Evolutionary conservation across 2,113 vertebrate genomes (phyloP).

Genomic region (Mormoops blainvillei): DNA sequence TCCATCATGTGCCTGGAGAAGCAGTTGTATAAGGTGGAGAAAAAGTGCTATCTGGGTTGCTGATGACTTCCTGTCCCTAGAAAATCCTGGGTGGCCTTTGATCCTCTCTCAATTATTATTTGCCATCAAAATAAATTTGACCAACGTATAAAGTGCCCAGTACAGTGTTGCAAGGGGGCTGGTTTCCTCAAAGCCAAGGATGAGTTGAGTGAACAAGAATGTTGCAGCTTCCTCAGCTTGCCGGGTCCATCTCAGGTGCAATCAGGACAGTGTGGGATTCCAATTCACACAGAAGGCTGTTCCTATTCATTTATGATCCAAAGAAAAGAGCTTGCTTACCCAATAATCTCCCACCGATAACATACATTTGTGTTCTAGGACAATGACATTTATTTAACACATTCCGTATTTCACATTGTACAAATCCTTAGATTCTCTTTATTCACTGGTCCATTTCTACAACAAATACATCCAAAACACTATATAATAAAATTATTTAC

Average conservation of each 20-base stretch:
- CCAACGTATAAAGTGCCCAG: not conserved
- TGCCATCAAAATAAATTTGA: conserved; percentile 19
- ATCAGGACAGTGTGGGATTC: not conserved
- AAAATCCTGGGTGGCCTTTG: not conserved
- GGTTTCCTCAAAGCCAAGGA: conserved; percentile 33
- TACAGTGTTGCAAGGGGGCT: not conserved
- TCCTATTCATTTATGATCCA: not conserved
- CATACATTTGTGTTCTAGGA: conserved; percentile 68
- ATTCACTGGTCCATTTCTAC: conserved; percentile 88
- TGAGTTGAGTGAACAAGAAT: not conserved
- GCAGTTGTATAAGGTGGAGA: not conserved
- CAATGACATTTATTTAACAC: conserved; percentile 87
- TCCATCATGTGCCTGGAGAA: not conserved
- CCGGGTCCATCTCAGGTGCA: not conserved
- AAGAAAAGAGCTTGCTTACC: conserved; percentile 5
- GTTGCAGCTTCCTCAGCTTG: conserved; percentile 8
- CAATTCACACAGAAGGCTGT: not conserved
- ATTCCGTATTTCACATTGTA: conserved; percentile 84
- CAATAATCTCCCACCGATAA: conserved; percentile 65
- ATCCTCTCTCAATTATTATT: not conserved
- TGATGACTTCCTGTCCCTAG: not conserved
- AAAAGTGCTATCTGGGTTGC: not conserved
- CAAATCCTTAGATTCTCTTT: conserved; percentile 82
- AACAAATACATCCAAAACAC: conserved; percentile 86
- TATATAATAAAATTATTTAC: conserved; percentile 89